These are phyloP conservation scores for Antedon mediterranea DNA, from an alignment of 53 echinoderm and acorn worm species.

Conservation along the genomic window DNA sequence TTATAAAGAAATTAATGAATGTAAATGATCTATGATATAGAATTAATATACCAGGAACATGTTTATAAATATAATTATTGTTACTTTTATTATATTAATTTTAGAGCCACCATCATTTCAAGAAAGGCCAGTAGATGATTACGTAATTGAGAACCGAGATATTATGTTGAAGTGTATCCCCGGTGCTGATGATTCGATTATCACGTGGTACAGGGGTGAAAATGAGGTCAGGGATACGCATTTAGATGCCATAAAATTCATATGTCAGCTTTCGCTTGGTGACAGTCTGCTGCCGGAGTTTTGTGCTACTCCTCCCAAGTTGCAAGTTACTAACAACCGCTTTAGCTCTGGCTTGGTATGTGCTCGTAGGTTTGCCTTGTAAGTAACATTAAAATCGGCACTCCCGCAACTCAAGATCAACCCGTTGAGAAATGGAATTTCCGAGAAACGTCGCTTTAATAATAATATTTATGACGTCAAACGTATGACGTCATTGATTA, in stretches of 20 bases:
- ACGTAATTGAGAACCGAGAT: constrained; percentile 33
- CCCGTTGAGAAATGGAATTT: no score
- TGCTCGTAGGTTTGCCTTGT: not conserved
- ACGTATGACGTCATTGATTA: no score
- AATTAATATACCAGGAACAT: no score
- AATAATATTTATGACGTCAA: no score
- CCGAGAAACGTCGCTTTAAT: no score
- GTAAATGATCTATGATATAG: no score
- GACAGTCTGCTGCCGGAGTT: not conserved
- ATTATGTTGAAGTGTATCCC: constrained; percentile 33
- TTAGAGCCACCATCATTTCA: constrained; percentile 60
- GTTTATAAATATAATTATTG: no score
- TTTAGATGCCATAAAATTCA: not conserved
- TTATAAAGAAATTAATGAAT: no score
- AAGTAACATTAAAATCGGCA: not conserved
- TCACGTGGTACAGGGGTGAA: not conserved
- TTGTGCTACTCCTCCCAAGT: not conserved
- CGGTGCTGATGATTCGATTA: not conserved
- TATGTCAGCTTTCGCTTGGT: not conserved
- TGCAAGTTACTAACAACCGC: not conserved
- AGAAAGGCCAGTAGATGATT: constrained; percentile 25
- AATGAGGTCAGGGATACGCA: not conserved
- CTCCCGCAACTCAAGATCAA: no score
- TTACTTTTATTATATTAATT: no score
- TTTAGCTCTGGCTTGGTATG: not conserved